Conservation (phyloP, 2,797 vertebrate genomes). For the Jordanella pulchra region DNA sequence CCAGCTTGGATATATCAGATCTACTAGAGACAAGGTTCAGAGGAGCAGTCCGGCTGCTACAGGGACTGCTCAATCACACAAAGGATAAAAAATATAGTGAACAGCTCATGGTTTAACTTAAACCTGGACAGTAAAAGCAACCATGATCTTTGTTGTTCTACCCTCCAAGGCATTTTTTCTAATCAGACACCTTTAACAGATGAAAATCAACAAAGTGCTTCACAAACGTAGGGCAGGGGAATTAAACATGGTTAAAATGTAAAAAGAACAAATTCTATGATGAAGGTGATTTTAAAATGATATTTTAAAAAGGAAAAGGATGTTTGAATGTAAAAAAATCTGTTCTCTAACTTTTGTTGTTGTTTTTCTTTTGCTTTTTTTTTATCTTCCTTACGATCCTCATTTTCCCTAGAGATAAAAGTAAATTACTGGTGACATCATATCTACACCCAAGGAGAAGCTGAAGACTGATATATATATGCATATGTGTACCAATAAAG, state of each 20-base stretch:
- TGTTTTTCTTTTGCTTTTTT: too few relatives aligned
- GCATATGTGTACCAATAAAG: too few relatives aligned
- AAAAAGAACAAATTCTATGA: background rate
- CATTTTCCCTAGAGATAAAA: too few relatives aligned
- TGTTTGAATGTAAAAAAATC: background rate
- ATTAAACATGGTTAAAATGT: background rate
- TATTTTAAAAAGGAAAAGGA: background rate
- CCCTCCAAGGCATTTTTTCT: background rate
- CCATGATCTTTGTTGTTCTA: conserved; percentile 4
- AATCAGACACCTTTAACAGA: background rate
- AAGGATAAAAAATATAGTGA: conserved; percentile 56
- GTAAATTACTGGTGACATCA: too few relatives aligned
- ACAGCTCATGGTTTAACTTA: conserved; percentile 37
- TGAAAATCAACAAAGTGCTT: background rate
- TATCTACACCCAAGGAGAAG: too few relatives aligned
- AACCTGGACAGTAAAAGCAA: conserved; percentile 22
- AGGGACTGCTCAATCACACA: conserved; percentile 52
- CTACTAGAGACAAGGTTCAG: conserved; percentile 68
- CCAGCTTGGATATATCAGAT: conserved; percentile 84
- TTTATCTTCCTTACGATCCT: too few relatives aligned
- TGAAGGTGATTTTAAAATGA: background rate
- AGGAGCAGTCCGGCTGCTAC: conserved; percentile 49
- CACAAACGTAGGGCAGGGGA: background rate
- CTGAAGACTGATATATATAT: too few relatives aligned
- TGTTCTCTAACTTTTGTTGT: too few relatives aligned